A percentile compares a stretch with the other conserved stretches of the same genome.
Evolutionary conservation across 2,888 invertebrate genomes (phyloP).

Genomic region (Bruchidius siliquastri): DNA sequence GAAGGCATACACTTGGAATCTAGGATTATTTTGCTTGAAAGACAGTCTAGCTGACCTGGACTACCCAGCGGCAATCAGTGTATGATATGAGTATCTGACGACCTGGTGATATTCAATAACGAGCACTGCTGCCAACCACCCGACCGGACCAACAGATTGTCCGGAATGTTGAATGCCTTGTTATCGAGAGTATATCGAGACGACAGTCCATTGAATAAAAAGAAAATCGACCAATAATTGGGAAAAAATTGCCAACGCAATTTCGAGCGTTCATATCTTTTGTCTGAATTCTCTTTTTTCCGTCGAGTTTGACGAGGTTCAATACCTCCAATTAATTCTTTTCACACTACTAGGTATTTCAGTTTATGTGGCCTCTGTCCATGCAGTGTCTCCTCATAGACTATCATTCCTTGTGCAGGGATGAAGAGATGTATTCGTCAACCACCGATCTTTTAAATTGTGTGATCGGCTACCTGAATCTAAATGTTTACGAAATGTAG

Average conservation of each 20-base stretch:
- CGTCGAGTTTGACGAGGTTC: neutral
- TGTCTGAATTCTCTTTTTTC: neutral
- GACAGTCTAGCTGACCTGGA: neutral
- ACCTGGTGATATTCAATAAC: conserved; percentile 17
- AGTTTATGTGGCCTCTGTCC: neutral
- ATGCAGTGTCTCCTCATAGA: too few species aligned
- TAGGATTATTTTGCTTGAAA: too few species aligned
- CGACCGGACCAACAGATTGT: conserved; percentile 12
- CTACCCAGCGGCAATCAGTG: neutral
- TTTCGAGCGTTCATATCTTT: neutral
- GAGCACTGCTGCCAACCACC: conserved; percentile 11
- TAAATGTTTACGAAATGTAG: too few species aligned
- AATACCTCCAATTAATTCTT: neutral
- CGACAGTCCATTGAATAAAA: neutral
- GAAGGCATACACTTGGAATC: too few species aligned
- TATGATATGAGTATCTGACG: neutral
- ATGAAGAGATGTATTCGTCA: too few species aligned
- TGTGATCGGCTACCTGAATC: too few species aligned
- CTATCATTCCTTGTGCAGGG: too few species aligned
- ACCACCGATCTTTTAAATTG: too few species aligned
- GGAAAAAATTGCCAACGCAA: neutral
- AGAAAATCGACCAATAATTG: neutral
- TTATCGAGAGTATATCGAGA: neutral
- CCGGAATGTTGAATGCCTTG: conserved; percentile 15
- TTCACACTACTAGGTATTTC: neutral